Percentiles rank a stretch among this genome's conserved stretches.
Evolutionary conservation across 2,797 vertebrate species (phyloP).

Genomic region (Alauda arvensis): DNA sequence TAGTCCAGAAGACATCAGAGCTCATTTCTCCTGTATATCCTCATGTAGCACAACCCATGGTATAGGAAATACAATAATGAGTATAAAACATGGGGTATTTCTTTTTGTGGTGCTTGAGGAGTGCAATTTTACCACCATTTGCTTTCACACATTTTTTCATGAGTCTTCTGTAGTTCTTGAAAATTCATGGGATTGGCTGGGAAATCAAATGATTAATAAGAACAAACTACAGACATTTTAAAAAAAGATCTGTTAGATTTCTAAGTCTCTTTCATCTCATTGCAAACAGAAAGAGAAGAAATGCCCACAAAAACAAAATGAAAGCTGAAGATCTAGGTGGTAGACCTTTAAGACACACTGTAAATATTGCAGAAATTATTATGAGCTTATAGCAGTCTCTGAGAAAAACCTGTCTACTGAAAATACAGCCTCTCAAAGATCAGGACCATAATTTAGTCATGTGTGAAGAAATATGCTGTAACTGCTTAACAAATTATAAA

Average conservation of each 20-base stretch:
- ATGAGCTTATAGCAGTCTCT: not conserved
- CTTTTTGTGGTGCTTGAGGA: not conserved
- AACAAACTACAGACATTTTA: not conserved
- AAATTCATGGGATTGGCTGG: not conserved
- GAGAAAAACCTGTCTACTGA: conserved; percentile 4
- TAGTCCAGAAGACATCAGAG: not conserved
- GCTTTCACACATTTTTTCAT: not conserved
- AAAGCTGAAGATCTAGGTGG: not conserved
- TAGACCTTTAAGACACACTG: not conserved
- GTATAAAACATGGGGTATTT: not conserved
- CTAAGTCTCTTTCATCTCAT: not conserved
- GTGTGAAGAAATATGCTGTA: not conserved
- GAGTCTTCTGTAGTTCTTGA: not conserved
- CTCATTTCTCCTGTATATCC: not conserved
- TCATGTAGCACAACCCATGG: not conserved
- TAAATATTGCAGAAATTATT: conserved; percentile 30
- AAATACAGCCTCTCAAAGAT: conserved; percentile 6
- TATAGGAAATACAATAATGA: not conserved
- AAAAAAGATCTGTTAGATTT: not conserved
- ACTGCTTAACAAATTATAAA: conserved; percentile 39
- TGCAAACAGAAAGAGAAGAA: not conserved
- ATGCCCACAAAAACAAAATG: not conserved
- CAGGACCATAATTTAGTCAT: not conserved
- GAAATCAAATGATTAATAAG: not conserved
- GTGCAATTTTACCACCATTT: not conserved